Evolutionary conservation across 2,797 vertebrate genomes (phyloP).

Genomic region (Natrix natrix): DNA sequence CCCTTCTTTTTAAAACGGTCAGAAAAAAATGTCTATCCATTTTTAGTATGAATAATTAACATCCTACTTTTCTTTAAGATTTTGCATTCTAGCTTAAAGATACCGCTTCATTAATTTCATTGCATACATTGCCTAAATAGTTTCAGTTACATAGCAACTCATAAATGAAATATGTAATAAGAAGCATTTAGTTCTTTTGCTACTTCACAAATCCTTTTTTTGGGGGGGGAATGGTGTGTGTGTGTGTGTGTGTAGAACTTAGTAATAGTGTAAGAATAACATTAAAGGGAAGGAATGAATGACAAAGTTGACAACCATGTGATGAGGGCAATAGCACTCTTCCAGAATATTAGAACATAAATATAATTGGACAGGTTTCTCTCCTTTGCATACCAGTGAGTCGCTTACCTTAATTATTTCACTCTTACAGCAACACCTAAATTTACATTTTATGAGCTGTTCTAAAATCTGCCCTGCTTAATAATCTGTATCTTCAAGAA

Average conservation of each 20-base stretch:
- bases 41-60: not conserved
- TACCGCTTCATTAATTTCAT: not conserved
- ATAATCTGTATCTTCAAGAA: constrained; percentile 74
- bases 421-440: constrained; percentile 57
- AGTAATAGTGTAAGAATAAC: constrained; percentile 8
- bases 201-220: not conserved
- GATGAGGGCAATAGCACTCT: constrained; percentile 26
- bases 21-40: not conserved
- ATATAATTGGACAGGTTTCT: constrained; percentile 42
- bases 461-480: constrained; percentile 71
- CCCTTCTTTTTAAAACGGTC: not conserved
- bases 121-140: not conserved
- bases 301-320: not conserved
- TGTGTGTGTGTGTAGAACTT: not conserved
- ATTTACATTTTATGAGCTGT: constrained; percentile 67
- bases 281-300: constrained; percentile 24
- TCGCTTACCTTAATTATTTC: constrained; percentile 51
- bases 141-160: not conserved
- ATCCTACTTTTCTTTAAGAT: not conserved
- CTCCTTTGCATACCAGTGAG: constrained; percentile 41
- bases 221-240: not conserved
- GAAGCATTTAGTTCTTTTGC: not conserved
- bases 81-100: not conserved
- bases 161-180: not conserved
- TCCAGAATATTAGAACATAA: not conserved